Percentiles rank a stretch among this genome's conserved stretches.
phyloP scores from a whole-genome alignment of 1,140 invertebrate genomes.

The Drosophila repletoides region DNA sequence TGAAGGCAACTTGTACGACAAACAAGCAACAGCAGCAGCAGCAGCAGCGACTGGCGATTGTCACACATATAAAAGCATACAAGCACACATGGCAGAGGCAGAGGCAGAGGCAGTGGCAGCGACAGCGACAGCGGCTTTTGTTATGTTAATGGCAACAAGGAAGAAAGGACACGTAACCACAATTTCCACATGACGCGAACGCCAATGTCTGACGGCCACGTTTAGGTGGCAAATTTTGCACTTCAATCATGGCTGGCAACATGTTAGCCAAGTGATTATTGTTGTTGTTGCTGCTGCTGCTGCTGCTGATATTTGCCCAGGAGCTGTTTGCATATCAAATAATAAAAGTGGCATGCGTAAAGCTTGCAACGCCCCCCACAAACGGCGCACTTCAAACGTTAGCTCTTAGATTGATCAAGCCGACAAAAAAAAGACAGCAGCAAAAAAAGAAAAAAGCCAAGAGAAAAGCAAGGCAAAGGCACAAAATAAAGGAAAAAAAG shows the following conservation, averaged over 20 bases:
- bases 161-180: conserved; percentile 66
- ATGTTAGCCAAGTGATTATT: conserved; percentile 3
- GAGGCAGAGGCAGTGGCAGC: not conserved
- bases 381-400: conserved; percentile 63
- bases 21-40: no score
- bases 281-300: conserved; percentile 21
- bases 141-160: conserved; percentile 73
- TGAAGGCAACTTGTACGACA: conserved; percentile 49
- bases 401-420: conserved; percentile 55
- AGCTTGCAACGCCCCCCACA: conserved; percentile 19
- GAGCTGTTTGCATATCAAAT: conserved; percentile 76
- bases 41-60: conserved; percentile 35
- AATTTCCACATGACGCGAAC: conserved; percentile 59
- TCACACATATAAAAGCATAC: not conserved
- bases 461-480: conserved; percentile 20
- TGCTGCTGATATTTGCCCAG: conserved; percentile 16
- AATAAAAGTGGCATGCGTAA: conserved; percentile 61
- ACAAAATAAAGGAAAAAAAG: no score
- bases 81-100: not conserved
- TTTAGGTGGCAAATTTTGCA: conserved; percentile 55
- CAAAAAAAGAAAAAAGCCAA: conserved; percentile 18
- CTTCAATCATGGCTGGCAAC: conserved; percentile 45
- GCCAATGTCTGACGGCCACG: conserved; percentile 29
- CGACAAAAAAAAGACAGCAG: not conserved
- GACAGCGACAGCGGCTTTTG: conserved; percentile 52